phyloP scores from a whole-genome alignment of 1,140 invertebrate genomes.

The Bombus cullumanus region DNA sequence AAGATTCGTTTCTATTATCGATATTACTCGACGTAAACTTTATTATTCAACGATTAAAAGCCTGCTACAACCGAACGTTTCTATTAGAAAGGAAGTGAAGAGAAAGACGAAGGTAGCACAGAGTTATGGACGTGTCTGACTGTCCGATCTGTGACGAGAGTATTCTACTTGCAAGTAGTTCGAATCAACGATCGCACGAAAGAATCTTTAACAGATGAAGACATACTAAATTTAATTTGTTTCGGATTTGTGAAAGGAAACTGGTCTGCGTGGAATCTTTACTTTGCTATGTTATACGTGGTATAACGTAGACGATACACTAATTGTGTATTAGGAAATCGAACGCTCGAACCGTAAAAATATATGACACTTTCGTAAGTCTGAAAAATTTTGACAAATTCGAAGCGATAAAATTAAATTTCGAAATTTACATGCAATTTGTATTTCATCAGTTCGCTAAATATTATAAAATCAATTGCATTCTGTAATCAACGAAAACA shows the following conservation, averaged over 20 bases:
- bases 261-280: not conserved
- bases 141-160: constrained; percentile 23
- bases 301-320: not conserved
- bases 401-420: too few species aligned
- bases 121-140: not conserved
- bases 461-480: too few species aligned
- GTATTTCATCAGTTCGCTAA: too few species aligned
- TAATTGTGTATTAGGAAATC: not conserved
- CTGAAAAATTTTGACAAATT: too few species aligned
- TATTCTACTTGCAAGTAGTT: constrained; percentile 57
- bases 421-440: too few species aligned
- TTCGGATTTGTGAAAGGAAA: not conserved
- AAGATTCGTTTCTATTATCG: not conserved
- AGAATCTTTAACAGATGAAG: not conserved
- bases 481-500: too few species aligned
- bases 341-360: not conserved
- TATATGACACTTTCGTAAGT: not conserved
- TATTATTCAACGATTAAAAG: not conserved
- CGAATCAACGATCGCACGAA: constrained; percentile 9
- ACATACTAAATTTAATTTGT: not conserved
- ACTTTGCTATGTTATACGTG: too few species aligned
- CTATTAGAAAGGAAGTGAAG: not conserved
- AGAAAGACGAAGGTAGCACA: not conserved
- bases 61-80: not conserved
- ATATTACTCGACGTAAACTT: not conserved